These are phyloP conservation scores for Malthinus flaveolus DNA, from an alignment of 2,888 invertebrate genomes.

Conservation along the genomic window DNA sequence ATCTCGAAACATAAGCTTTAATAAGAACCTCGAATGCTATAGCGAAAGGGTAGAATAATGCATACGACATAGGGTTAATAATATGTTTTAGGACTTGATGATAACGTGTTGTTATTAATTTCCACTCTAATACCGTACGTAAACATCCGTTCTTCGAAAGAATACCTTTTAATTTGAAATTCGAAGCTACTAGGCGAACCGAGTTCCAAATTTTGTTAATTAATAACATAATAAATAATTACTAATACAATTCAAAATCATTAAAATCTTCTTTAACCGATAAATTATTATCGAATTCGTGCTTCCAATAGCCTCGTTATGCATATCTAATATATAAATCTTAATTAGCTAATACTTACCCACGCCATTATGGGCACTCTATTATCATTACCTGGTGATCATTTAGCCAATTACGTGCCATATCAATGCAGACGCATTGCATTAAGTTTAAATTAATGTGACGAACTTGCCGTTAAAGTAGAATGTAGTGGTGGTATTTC, in stretches of 20 bases:
- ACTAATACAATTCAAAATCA: conserved; percentile 9
- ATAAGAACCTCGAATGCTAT: conserved; percentile 31
- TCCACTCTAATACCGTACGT: too few species aligned
- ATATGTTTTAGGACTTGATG: conserved; percentile 24
- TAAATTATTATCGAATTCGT: conserved; percentile 32
- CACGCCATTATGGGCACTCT: conserved; percentile 47
- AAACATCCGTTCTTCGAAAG: too few species aligned
- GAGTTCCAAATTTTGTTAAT: too few species aligned
- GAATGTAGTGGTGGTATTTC: conserved; percentile 7
- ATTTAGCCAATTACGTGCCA: conserved; percentile 44
- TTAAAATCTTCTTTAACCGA: conserved; percentile 20
- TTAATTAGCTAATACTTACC: conserved; percentile 49
- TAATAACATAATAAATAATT: too few species aligned
- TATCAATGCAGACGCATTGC: conserved; percentile 43
- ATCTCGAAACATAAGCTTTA: conserved; percentile 30
- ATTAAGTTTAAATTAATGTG: conserved; percentile 33
- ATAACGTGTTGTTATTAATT: neutral
- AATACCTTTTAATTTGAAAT: too few species aligned
- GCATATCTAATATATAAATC: conserved; percentile 50
- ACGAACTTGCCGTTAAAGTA: conserved; percentile 22
- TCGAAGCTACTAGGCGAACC: too few species aligned
- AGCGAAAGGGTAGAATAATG: conserved; percentile 21
- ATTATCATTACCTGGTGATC: conserved; percentile 49
- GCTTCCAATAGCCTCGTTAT: conserved; percentile 34
- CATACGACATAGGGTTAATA: conserved; percentile 24